Conservation (phyloP, 2,888 invertebrate species). For the Dynastes maya region DNA sequence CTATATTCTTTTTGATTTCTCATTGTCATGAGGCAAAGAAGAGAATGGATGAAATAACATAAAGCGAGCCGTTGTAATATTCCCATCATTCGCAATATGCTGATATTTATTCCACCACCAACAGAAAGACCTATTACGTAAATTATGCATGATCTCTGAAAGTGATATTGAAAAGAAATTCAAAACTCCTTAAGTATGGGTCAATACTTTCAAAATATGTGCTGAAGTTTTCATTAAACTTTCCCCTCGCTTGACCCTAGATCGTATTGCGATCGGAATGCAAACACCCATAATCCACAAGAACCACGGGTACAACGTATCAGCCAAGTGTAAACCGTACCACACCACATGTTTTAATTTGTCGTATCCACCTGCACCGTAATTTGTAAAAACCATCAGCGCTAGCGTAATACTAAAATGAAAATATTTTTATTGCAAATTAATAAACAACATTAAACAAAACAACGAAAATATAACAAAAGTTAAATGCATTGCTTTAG, state of each 20-base stretch:
- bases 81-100: constrained; percentile 86
- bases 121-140: constrained; percentile 84
- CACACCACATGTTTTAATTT: constrained; percentile 92
- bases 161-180: constrained; percentile 50
- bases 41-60: constrained; percentile 84
- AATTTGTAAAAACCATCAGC: constrained; percentile 93
- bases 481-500: no score
- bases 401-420: constrained; percentile 82
- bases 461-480: no score
- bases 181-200: constrained; percentile 66
- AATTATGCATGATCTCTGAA: constrained; percentile 81
- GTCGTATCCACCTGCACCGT: constrained; percentile 90
- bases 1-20: constrained; percentile 1
- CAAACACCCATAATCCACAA: constrained; percentile 98
- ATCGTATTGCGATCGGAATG: constrained; percentile 87
- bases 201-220: no score
- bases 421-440: not conserved
- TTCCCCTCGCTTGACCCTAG: constrained; percentile 78
- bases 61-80: constrained; percentile 92
- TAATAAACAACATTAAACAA: no score
- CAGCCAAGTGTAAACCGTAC: constrained; percentile 93
- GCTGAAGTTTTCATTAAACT: constrained; percentile 71
- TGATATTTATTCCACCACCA: constrained; percentile 76
- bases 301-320: constrained; percentile 96
- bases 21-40: constrained; percentile 67